Base-by-base conservation (phyloP, 2,888 invertebrate genomes). In the Microctonus brassicae region DNA sequence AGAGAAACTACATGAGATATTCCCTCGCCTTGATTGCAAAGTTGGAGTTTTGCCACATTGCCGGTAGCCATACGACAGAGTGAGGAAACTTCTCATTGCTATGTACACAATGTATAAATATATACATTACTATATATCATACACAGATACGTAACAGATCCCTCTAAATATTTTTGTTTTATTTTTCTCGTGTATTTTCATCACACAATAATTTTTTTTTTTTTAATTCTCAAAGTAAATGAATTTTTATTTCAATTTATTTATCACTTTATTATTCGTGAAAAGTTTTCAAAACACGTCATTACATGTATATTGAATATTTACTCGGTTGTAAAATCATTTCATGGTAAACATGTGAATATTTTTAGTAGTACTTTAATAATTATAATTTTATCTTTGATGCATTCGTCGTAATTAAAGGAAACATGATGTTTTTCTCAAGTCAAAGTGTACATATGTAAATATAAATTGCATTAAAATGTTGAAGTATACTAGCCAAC, bases 41-140 rank as follows among this genome's bases (percentile, higher is more conserved):
- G 72, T 72, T 72, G 72, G 72, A 72, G 53, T 57, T 47, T 55
- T 57, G 72, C 72, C 72, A 72, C 67, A 67, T 63, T 63, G 72
- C 72, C 72, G 57, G 62, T 57, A 72, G 67, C 62, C 29, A 22
- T 62, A 58, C 34, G 65, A 64, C 64, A 58, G 52, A 36, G 55
- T 64, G 20, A 22, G 62, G 42, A 26, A 60, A 64, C 52, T 65
- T 70, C 58, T 70, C 65, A 64, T 60, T 36, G 58, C 10, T 53
- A 62, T 24, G n/a, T n/a, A 34, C 17, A 34, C 47, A 58, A 42
- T 20, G 26, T 13, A 17, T 36, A 47, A 26, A 36, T 24, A 61
- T 22, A 4, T n/a, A 13, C 39, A 29, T 17, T 9, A 26, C 17
- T 3, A 17, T 29, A 42, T 42, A 39, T 24, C 39, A 1, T 61